Evolutionary conservation across 2,113 vertebrate genomes (phyloP).

Genomic region (Nothocercus nigrocapillus): DNA sequence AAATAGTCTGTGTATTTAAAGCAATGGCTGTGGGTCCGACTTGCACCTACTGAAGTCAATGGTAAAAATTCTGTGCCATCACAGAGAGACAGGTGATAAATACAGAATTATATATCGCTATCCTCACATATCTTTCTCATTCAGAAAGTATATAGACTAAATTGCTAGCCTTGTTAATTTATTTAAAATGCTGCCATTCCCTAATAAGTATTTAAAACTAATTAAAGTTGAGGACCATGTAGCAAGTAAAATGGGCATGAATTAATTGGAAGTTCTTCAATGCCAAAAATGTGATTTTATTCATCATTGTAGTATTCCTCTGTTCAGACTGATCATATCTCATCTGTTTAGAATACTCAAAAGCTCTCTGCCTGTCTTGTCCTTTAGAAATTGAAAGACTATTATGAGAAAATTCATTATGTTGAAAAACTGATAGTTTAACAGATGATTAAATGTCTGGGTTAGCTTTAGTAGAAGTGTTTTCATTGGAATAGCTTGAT

Average conservation of each 20-base stretch:
- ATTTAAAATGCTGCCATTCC: neutral
- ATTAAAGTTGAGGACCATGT: neutral
- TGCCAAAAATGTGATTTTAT: neutral
- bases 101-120: neutral
- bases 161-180: neutral
- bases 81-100: neutral
- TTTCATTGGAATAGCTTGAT: constrained; percentile 66
- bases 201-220: neutral
- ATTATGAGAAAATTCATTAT: constrained; percentile 24
- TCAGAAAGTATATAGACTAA: neutral
- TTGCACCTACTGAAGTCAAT: neutral
- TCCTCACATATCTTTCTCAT: neutral
- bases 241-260: neutral
- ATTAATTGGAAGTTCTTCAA: neutral
- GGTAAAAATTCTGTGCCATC: neutral
- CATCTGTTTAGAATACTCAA: neutral
- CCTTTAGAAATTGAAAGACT: constrained; percentile 35
- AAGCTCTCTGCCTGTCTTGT: neutral
- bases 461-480: constrained; percentile 49
- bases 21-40: neutral
- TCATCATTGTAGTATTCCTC: neutral
- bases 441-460: constrained; percentile 65
- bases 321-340: neutral
- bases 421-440: constrained; percentile 38
- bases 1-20: neutral